Conservation (phyloP, 2,888 invertebrate genomes). For the Platyscelio sp. region DNA sequence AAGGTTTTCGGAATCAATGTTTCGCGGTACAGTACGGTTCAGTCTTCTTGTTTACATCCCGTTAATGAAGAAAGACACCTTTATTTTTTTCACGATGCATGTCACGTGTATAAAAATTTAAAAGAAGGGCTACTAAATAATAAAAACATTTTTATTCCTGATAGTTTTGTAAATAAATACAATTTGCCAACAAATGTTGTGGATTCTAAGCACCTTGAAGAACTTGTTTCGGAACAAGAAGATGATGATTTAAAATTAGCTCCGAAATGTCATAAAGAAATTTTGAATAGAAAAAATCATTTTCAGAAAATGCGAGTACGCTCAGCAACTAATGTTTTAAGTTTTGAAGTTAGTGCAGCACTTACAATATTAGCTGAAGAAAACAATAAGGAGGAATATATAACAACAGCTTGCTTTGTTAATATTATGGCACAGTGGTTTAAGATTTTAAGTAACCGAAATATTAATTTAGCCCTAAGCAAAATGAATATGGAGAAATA, state of each 20-base stretch:
- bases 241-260: neutral
- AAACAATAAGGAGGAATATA: neutral
- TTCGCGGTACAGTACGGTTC: conserved; percentile 10
- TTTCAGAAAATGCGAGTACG: conserved; percentile 17
- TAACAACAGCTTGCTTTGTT: conserved; percentile 19
- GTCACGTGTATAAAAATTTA: conserved; percentile 13
- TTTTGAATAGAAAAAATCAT: neutral
- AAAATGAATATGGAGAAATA: neutral
- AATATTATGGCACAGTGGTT: conserved; percentile 17
- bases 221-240: conserved; percentile 3
- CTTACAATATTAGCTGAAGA: conserved; percentile 10
- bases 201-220: conserved; percentile 58
- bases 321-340: neutral
- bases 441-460: neutral
- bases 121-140: conserved; percentile 6
- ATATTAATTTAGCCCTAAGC: neutral
- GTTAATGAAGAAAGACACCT: conserved; percentile 36
- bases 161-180: conserved; percentile 30
- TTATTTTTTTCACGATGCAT: conserved; percentile 41
- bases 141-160: neutral
- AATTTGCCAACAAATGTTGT: conserved; percentile 66
- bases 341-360: conserved; percentile 5
- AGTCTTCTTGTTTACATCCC: conserved; percentile 67
- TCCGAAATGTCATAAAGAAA: neutral
- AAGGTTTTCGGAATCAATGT: conserved; percentile 65